Evolutionary conservation across 1,140 invertebrate genomes (phyloP), one percentile per base, ranked within the genome.

Genomic region (Chlorops oryzae): DNA sequence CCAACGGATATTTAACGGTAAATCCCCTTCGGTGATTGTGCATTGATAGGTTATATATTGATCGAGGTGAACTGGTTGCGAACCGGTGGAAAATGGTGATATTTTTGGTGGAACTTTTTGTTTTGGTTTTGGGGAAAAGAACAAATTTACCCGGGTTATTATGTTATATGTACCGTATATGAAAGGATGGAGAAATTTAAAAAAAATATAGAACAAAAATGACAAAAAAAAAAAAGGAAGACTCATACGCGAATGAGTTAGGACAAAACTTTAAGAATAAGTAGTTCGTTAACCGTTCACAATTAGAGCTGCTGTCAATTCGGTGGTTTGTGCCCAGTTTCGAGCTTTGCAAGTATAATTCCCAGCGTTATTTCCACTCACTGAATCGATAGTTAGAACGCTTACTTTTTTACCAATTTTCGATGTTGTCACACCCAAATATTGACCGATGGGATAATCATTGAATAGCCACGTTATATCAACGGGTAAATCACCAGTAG

Each of bases 1-100:
- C 89, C 90, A 92, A 35, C 77, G 74, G 57, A 92, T 87, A 46
- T 82, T 82, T 50, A 92, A 74, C 2, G 90, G 90, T 53, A 83
- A 75, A 69, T 93, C 90, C 32, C 90, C 90, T 69, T 92, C 91
- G 44, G 76, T 73, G 7, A 84, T 72, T 21, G 78, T 71, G 63
- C 83, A 85, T 57, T 76, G 73, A 34, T 81, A 75, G 18, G 80
- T 80, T 39, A 79, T 75, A 12, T 79, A 75, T 47, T 84, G 80
- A 25, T 81, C 84, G 50, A 78, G 75, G 68, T 83, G 81, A 2
- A 76, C 73, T 27, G 79, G 74, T 44, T 80, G 73, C 32, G 78
- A 77, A 20, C 79, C 77, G 53, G 86, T 85, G 35, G 73, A 69
- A 65, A 85, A 84, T 38, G 79, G 77, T 42, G 76, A 75, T 39